These are phyloP conservation scores for Baronia brevicornis DNA, from an alignment of 2,888 invertebrate genomes.

Conservation along the genomic window DNA sequence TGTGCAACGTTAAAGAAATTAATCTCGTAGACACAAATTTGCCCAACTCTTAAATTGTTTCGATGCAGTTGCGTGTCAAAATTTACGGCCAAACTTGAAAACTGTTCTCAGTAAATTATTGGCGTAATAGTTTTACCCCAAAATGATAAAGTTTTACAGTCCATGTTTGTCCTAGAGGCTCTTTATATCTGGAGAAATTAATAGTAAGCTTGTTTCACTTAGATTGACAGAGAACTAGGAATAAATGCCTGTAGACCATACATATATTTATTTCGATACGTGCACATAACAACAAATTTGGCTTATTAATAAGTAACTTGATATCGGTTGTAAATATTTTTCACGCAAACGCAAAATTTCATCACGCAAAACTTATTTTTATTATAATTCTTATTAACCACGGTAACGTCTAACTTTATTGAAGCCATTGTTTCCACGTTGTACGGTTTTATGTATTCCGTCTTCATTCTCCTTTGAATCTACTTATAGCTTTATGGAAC, in stretches of 20 bases:
- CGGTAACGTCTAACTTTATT: constrained; percentile 9
- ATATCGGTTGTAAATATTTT: too few species aligned
- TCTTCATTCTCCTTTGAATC: constrained; percentile 9
- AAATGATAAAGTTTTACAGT: too few species aligned
- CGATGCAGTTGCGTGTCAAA: constrained; percentile 36
- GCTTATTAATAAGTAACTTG: constrained; percentile 5
- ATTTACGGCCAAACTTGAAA: constrained; percentile 35
- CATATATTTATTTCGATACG: too few species aligned
- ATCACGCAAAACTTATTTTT: constrained; percentile 1
- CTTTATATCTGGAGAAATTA: too few species aligned
- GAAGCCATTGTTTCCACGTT: constrained; percentile 13
- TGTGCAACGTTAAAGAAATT: constrained; percentile 42
- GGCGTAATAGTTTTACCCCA: too few species aligned
- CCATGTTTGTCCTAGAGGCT: too few species aligned
- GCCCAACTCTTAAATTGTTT: constrained; percentile 42
- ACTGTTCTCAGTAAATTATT: too few species aligned
- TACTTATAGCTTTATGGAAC: constrained; percentile 3
- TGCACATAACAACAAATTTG: too few species aligned
- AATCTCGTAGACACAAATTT: constrained; percentile 58
- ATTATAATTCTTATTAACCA: constrained; percentile 8
- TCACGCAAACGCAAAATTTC: constrained; percentile 5
- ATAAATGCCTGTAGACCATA: too few species aligned
- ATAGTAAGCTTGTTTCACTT: too few species aligned
- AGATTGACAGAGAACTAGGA: too few species aligned
- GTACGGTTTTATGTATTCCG: constrained; percentile 11